Conservation (phyloP, 2,113 vertebrate genomes). For the Ammodramus savannarum region DNA sequence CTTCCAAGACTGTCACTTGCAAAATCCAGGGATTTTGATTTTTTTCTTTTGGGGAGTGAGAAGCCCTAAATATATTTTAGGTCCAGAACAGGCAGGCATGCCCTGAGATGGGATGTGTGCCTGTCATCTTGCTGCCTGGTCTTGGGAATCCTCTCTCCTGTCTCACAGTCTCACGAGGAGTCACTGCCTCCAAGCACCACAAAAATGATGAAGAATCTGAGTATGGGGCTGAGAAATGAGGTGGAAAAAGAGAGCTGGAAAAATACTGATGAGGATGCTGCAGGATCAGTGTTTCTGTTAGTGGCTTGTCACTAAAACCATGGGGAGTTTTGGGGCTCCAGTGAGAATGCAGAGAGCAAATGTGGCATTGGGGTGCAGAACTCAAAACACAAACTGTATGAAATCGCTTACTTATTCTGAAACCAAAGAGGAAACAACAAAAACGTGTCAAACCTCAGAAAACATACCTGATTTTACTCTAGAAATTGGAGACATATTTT, state of each 20-base stretch:
- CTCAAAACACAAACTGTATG: background rate
- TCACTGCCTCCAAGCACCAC: background rate
- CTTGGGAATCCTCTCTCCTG: background rate
- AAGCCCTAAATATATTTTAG: background rate
- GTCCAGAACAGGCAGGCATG: background rate
- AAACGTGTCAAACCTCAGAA: background rate
- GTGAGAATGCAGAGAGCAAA: background rate
- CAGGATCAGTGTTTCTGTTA: background rate
- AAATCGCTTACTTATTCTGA: background rate
- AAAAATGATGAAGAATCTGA: background rate
- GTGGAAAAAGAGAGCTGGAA: background rate
- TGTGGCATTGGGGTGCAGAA: background rate
- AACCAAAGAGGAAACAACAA: background rate
- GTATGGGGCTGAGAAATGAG: background rate
- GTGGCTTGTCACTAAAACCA: background rate
- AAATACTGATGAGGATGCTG: background rate
- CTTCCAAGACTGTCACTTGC: background rate
- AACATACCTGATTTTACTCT: accelerated
- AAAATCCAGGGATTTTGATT: background rate
- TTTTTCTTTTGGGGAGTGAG: background rate
- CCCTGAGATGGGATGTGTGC: background rate
- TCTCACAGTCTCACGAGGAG: background rate
- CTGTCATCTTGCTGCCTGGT: background rate
- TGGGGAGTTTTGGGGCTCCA: background rate
- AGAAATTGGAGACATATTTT: background rate